Conservation (phyloP, 2,888 invertebrate species). For the Allacma fusca region DNA sequence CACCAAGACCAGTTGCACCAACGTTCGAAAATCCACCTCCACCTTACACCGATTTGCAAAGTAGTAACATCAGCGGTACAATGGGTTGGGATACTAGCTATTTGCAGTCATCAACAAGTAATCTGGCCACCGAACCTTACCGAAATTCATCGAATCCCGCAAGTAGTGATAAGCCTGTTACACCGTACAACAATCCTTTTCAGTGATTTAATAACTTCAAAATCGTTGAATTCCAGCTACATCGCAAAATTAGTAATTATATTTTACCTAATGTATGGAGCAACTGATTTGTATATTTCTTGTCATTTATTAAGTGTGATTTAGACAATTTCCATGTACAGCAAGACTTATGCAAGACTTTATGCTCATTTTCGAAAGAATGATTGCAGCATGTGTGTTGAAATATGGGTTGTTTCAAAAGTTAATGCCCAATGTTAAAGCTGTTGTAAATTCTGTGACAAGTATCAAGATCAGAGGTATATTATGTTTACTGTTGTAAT, state of each 20-base stretch:
- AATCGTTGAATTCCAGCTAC: slow-evolving; percentile 9
- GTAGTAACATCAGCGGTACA: slow-evolving; percentile 20
- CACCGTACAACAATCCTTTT: slow-evolving; percentile 45
- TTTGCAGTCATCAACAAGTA: slow-evolving; percentile 45
- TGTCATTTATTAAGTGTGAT: slow-evolving; percentile 19
- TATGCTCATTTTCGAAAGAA: slow-evolving; percentile 16
- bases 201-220: slow-evolving; percentile 33
- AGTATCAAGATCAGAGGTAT: background rate
- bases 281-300: slow-evolving; percentile 3
- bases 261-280: background rate
- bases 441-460: background rate
- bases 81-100: slow-evolving; percentile 56
- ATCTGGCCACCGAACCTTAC: slow-evolving; percentile 39
- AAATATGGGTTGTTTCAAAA: background rate
- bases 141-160: slow-evolving; percentile 42
- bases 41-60: slow-evolving; percentile 35
- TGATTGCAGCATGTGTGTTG: background rate
- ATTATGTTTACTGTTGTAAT: background rate
- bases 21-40: slow-evolving; percentile 54
- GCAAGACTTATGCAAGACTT: slow-evolving; percentile 1
- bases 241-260: background rate
- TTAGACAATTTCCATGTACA: background rate
- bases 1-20: slow-evolving; percentile 31
- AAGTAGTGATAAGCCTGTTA: slow-evolving; percentile 22
- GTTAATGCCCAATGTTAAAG: background rate